phyloP scores from a whole-genome alignment of 1,140 invertebrate species.

The Leptestheria dahalacensis region DNA sequence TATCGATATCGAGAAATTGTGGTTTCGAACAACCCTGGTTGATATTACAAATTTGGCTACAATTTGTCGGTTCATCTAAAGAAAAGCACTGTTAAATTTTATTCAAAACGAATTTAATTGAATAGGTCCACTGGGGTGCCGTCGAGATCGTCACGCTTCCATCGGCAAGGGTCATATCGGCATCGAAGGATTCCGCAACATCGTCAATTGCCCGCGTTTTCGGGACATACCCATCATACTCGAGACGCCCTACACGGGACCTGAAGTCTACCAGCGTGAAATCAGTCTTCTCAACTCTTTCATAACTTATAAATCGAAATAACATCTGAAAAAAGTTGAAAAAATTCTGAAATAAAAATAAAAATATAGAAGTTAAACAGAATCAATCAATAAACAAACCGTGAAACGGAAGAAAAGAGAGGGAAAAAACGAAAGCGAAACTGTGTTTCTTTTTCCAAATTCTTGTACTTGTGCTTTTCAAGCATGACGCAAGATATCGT shows the following conservation, averaged over 20 bases:
- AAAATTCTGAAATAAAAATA: conserved; percentile 5
- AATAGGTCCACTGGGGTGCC: conserved; percentile 29
- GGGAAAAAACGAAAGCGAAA: too few relatives aligned
- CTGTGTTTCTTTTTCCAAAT: too few relatives aligned
- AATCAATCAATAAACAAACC: conserved; percentile 6
- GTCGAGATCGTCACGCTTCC: conserved; percentile 35
- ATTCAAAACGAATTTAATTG: conserved; percentile 8
- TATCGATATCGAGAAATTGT: too few relatives aligned
- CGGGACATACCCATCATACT: conserved; percentile 35
- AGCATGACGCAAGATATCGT: too few relatives aligned
- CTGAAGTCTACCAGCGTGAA: conserved; percentile 21
- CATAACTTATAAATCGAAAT: neutral
- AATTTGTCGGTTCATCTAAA: too few relatives aligned
- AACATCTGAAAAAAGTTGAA: neutral
- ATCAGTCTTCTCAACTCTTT: conserved; percentile 19
- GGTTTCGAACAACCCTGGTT: too few relatives aligned
- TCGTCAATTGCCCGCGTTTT: conserved; percentile 34
- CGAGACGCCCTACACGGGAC: conserved; percentile 30
- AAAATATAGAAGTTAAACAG: neutral
- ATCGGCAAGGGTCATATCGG: conserved; percentile 37
- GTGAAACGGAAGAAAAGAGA: too few relatives aligned
- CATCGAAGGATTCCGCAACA: conserved; percentile 26
- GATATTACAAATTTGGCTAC: too few relatives aligned
- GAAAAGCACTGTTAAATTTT: neutral
- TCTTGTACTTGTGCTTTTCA: too few relatives aligned